phyloP scores from a whole-genome alignment of 1,140 invertebrate genomes.

The Tetramorium parvispinum region DNA sequence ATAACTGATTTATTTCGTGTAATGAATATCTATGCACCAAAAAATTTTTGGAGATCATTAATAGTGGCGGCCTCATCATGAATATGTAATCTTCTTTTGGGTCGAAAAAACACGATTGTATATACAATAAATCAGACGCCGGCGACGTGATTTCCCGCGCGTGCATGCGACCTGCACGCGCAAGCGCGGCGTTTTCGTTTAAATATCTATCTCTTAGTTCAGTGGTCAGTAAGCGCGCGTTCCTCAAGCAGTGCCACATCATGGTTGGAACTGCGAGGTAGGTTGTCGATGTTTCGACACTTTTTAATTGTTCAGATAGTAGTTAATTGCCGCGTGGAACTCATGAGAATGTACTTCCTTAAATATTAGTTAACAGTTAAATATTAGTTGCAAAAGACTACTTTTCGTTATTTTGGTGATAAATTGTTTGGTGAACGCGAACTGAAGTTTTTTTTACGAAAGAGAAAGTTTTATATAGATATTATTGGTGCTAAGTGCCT shows the following conservation, averaged over 20 bases:
- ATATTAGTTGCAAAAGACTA: not conserved
- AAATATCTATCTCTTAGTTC: slow-evolving; percentile 73
- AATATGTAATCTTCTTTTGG: not conserved
- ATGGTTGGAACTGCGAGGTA: slow-evolving; percentile 81
- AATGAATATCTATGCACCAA: not conserved
- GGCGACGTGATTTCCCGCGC: slow-evolving; percentile 22
- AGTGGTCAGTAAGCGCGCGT: slow-evolving; percentile 74
- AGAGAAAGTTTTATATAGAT: not conserved
- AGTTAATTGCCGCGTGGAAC: not conserved
- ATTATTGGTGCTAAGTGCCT: not conserved
- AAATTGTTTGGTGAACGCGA: not conserved
- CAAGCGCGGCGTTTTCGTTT: slow-evolving; percentile 79
- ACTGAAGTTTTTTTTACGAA: not conserved
- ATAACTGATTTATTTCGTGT: not conserved
- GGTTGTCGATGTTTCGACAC: slow-evolving; percentile 4
- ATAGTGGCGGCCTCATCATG: not conserved
- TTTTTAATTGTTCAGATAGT: not conserved
- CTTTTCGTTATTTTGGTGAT: not conserved
- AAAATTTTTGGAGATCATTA: not conserved
- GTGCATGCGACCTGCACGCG: slow-evolving; percentile 47
- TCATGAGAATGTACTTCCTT: not conserved
- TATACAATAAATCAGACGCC: slow-evolving; percentile 16
- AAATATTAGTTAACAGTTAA: too few relatives aligned
- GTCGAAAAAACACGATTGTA: not conserved
- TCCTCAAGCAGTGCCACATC: slow-evolving; percentile 65